A percentile compares a stretch with the other conserved stretches of the same genome.
These are phyloP conservation scores for Morone saxatilis DNA, from an alignment of 2,113 vertebrate genomes.

Conservation along the genomic window DNA sequence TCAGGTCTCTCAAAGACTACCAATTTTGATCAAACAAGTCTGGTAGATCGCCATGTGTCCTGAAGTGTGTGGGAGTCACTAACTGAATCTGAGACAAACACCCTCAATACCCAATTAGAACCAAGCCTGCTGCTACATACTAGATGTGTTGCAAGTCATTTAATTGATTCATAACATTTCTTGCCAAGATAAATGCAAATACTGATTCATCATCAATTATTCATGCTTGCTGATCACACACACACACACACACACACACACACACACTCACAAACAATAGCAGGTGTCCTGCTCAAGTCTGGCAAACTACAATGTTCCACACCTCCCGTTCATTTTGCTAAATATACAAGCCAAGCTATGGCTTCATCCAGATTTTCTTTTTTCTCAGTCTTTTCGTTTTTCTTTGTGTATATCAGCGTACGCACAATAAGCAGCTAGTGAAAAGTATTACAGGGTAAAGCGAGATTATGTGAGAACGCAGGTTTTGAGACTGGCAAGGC, in stretches of 20 bases:
- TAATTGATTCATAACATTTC: slow-evolving; percentile 66
- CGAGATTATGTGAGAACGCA: slow-evolving; percentile 30
- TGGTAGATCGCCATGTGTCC: neutral
- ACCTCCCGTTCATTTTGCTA: slow-evolving; percentile 42
- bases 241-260: slow-evolving; percentile 22
- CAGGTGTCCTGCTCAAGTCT: slow-evolving; percentile 57
- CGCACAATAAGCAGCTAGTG: slow-evolving; percentile 16
- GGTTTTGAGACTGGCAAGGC: slow-evolving; percentile 27
- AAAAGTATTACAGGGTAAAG: slow-evolving; percentile 37
- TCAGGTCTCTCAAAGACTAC: slow-evolving; percentile 35
- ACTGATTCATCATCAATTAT: slow-evolving; percentile 66
- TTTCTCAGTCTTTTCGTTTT: slow-evolving; percentile 27
- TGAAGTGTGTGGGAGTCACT: slow-evolving; percentile 48
- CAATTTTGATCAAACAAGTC: slow-evolving; percentile 25
- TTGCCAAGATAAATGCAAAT: slow-evolving; percentile 68
- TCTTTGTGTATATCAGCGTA: slow-evolving; percentile 5
- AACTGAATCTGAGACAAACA: slow-evolving; percentile 33
- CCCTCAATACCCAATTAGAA: slow-evolving; percentile 57
- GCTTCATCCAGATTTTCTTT: slow-evolving; percentile 43
- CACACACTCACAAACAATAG: slow-evolving; percentile 49
- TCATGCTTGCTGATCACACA: slow-evolving; percentile 52
- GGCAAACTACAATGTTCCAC: slow-evolving; percentile 37
- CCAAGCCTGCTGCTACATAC: slow-evolving; percentile 45
- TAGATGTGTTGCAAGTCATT: slow-evolving; percentile 28
- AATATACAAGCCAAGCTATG: neutral